Evolutionary conservation across 2,113 vertebrate species (phyloP).

Genomic region (Sus scrofa): T2T-Sscrofa CM000812.6:26295001-26295500

Average conservation of each 20-base stretch:
- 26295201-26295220: neutral
- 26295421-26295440: conserved; percentile 13
- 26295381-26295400: conserved; percentile 28
- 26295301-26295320: conserved; percentile 9
- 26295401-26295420: neutral
- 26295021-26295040: no score
- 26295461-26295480: conserved; percentile 32
- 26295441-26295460: conserved; percentile 20
- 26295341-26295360: conserved; percentile 1
- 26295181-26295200: conserved; percentile 50
- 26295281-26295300: conserved; percentile 19
- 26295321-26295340: conserved; percentile 14
- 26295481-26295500: neutral
- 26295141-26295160: neutral
- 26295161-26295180: conserved; percentile 2
- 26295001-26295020: no score
- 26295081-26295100: conserved; percentile 3
- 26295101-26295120: neutral
- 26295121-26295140: neutral
- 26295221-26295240: conserved; percentile 42
- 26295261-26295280: neutral
- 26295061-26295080: conserved; percentile 24
- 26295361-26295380: neutral
- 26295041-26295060: conserved; percentile 28
- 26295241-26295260: neutral